These are phyloP conservation scores for Mesoligia furuncula DNA, from an alignment of 2,888 invertebrate genomes.

Conservation along the genomic window DNA sequence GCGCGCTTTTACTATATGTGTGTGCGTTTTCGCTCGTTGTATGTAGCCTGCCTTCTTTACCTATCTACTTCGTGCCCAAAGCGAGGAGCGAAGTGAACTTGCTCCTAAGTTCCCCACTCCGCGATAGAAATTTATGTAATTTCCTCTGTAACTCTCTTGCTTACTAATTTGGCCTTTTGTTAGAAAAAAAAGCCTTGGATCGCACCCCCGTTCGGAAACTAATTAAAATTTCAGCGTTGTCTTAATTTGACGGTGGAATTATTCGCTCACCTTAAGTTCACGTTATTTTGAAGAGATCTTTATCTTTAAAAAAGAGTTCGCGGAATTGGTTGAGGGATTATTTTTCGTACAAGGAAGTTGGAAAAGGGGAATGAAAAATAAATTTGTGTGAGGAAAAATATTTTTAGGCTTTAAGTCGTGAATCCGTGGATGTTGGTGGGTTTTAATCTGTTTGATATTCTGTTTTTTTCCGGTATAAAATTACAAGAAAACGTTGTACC, in stretches of 20 bases:
- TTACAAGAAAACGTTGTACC: neutral
- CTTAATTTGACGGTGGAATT: conserved; percentile 62
- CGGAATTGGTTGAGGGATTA: conserved; percentile 11
- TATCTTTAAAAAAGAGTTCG: conserved; percentile 29
- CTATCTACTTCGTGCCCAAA: neutral
- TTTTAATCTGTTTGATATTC: neutral
- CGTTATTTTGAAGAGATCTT: conserved; percentile 32
- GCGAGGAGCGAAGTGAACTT: conserved; percentile 30
- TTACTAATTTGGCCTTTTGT: conserved; percentile 66
- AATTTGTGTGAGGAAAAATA: neutral
- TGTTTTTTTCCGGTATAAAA: neutral
- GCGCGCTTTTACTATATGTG: neutral
- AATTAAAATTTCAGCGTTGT: conserved; percentile 66
- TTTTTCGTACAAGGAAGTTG: conserved; percentile 12
- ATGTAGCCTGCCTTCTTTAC: conserved; percentile 3
- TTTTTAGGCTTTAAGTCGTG: neutral
- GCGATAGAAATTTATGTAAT: conserved; percentile 67
- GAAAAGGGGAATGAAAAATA: neutral
- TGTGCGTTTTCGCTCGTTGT: neutral
- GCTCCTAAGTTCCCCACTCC: conserved; percentile 50
- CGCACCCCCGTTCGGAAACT: conserved; percentile 59
- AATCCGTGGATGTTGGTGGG: neutral
- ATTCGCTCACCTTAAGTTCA: conserved; percentile 44
- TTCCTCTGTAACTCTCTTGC: conserved; percentile 59
- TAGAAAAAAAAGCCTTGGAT: conserved; percentile 52